Evolutionary conservation across 2,113 vertebrate species (phyloP).

Genomic region (Gallinago undulata): DNA sequence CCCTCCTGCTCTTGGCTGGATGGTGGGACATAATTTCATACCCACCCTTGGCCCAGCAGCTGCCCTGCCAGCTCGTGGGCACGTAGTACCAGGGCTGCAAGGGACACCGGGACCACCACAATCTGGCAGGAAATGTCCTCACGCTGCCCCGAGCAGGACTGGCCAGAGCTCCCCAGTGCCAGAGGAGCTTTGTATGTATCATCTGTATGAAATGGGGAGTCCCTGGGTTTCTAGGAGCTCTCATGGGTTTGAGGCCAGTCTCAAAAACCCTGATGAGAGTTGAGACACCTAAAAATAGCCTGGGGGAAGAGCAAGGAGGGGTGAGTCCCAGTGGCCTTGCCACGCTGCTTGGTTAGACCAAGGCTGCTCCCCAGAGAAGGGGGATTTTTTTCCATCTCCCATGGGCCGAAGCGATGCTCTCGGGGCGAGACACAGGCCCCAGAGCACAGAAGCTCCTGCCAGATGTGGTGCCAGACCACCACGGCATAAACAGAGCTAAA

Average conservation of each 20-base stretch:
- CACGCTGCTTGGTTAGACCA: background rate
- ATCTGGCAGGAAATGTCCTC: background rate
- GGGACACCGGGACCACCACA: background rate
- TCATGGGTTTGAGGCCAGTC: background rate
- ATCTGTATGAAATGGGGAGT: background rate
- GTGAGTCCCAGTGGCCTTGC: background rate
- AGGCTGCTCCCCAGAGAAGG: background rate
- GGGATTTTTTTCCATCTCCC: background rate
- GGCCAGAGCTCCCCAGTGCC: background rate
- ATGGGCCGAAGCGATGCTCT: rapidly evolving
- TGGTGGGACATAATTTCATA: background rate
- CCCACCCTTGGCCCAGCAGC: background rate
- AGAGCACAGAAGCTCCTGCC: background rate
- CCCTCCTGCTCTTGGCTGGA: background rate
- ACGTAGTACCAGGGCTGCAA: background rate
- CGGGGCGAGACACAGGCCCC: background rate
- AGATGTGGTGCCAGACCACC: background rate
- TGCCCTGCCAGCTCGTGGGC: background rate
- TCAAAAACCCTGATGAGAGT: background rate
- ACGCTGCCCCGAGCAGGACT: background rate
- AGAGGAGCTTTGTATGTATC: background rate
- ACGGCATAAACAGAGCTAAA: background rate
- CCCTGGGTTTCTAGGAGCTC: background rate
- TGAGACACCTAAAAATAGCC: background rate
- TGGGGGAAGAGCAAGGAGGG: background rate